A percentile compares a stretch with the other conserved stretches of the same genome.
Conservation (phyloP, 2,888 invertebrate genomes). For the Caenorhabditis parvicauda region DNA sequence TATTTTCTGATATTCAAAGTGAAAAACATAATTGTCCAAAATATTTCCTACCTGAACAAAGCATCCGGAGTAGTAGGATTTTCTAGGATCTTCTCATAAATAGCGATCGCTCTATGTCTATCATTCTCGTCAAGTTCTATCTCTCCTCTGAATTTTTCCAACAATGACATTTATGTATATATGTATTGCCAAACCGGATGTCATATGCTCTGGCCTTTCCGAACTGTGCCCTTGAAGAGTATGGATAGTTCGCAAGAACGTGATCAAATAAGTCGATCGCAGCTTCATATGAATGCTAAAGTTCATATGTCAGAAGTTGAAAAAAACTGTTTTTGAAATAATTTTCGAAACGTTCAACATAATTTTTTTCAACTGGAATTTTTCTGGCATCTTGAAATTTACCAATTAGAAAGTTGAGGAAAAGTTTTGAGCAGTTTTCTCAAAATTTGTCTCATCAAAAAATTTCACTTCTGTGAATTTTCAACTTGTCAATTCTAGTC, state of each 20-base stretch:
- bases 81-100: conserved; percentile 55
- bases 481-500: too few relatives aligned
- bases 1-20: too few relatives aligned
- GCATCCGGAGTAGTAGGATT: conserved; percentile 53
- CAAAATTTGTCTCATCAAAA: background rate
- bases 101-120: conserved; percentile 34
- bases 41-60: conserved; percentile 56
- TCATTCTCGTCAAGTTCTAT: conserved; percentile 29
- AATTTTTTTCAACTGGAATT: background rate
- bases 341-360: too few relatives aligned
- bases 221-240: conserved; percentile 53
- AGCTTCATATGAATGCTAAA: conserved; percentile 53
- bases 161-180: background rate
- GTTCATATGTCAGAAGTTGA: background rate
- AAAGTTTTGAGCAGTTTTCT: background rate
- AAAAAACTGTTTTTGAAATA: conserved; percentile 4
- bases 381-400: background rate
- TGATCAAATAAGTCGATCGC: conserved; percentile 50
- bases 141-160: conserved; percentile 22
- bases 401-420: background rate
- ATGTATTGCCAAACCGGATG: conserved; percentile 13
- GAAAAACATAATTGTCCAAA: too few relatives aligned
- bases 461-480: too few relatives aligned
- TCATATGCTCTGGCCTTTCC: conserved; percentile 52
- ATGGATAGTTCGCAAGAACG: conserved; percentile 39